Evolutionary conservation across 2,888 invertebrate species (phyloP), one percentile per base, ranked within the genome.

Genomic region (Trachelus stipa): DNA sequence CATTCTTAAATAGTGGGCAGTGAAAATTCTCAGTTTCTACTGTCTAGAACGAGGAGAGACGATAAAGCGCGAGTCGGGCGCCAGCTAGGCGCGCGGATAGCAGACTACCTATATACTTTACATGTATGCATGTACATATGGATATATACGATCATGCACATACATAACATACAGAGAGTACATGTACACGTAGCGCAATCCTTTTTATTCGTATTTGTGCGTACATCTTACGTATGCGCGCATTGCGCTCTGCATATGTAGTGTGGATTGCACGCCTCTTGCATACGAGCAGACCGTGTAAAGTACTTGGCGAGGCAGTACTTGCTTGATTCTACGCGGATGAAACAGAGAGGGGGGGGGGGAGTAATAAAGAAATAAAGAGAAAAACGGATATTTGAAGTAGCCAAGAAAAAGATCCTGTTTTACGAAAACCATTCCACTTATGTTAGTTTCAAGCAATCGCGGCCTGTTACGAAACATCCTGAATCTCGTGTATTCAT

Each of bases 1-100:
- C 9, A 56, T 23, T 23, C 23, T 56, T 23, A 23, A 56, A 15
- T 6, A 40, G 23, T 56, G 23, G 23, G 2, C 56, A 56, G 56
- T 56, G 56, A 56, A 56, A 56, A 56, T 56, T 56, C 15, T 56
- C 56, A 23, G 56, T 56, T 56, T 56, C 56, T 23, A 56, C 56
- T 23, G 56, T 56, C 56, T 56, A 56, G 56, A 56, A 56, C 23
- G 56, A 23, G 56, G 56, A 82, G 83, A 83, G 84, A 85, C 86
- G 86, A 84, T 86, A 86, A 87, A 85, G 81, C 81, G 78, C 79
- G 84, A 74, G 81, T 76, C 83, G 83, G 87, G 87, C 87, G 88
- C 87, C 87, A 84, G 87, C 83, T 84, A 85, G 88, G 82, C 87
- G 87, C 86, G 83, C 84, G 87, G 82, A 86, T 85, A 87, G 78